Evolutionary conservation across 2,113 vertebrate genomes (phyloP), one percentile per base, ranked within the genome.

Genomic region (Zootoca vivipara): DNA sequence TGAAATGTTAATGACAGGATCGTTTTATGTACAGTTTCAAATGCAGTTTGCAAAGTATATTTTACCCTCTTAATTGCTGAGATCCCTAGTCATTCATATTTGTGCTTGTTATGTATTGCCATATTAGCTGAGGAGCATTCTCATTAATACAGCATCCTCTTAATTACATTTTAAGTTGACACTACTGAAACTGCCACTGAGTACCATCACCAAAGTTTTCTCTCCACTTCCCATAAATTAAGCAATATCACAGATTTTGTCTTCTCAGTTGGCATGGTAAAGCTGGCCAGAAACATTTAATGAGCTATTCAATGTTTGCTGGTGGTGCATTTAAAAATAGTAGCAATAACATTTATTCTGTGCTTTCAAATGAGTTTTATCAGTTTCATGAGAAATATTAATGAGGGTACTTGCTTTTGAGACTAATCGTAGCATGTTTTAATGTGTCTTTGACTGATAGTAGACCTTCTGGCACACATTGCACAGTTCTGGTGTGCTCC

Each of bases 1-100:
- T 85, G 58, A 85, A 65, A 85, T 85, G 73, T 85, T 85, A 77
- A 77, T 78, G 83, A 52, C 58, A 77, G 18, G 33, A 77, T 77
- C 72, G 65, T 85, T 82, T 77, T 85, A 77, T 40, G 73, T 65
- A 77, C 35, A 85, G 28, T 65, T 85, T 18, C 58, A 85, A 65
- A 85, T 78, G 58, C 58, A n/a, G 56, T 77, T 85, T 85, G 35
- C 73, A 77, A 78, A 65, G 56, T 65, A 13, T 77, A 77, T 85
- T 73, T 46, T 67, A 7, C 24, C 73, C 35, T 67, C 38, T 86
- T 78, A 86, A 64, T 79, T 26, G 35, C 35, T 75, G 9, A 0
- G 78, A 90, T 64, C 69, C 78, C 58, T 78, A 56, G 52, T 79
- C 7, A 79, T 70, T 86, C 15, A 26, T 46, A 22, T 4, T 9